Evolutionary conservation across 2,888 invertebrate genomes (phyloP), one percentile per base, ranked within the genome.

Genomic region (Lithophane socia): DNA sequence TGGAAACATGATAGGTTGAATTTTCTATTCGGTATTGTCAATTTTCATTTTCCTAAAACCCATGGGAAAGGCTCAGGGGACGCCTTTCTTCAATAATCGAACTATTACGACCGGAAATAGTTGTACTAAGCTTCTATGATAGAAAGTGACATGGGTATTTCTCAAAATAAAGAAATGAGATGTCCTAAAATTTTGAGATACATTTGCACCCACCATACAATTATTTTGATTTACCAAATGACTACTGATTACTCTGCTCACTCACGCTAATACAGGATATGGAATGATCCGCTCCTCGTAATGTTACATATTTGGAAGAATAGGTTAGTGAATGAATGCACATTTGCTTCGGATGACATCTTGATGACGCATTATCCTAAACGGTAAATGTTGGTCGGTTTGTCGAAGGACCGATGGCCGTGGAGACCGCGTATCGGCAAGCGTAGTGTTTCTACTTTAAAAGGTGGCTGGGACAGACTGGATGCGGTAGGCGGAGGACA

Each of bases 221-320:
- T 83, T 77, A 81, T 73, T 82, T 83, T 76, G 68, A 80, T 75
- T 73, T 72, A 75, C 64, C 49, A 66, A 79, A 75, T 74, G 42
- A 65, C 63, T 44, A 60, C 76, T 79, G 84, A 85, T 88, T 87
- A 78, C 82, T 75, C 64, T 71, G 58, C 77, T 73, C 86, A 58
- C 77, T 73, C 86, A 88, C 87, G 86, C 87, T 77, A 37, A 76
- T 81, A 77, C 79, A 80, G 85, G 82, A 83, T 83, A 88, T 77
- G 70, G 66, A 78, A 67, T 65, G 56, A 66, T 84, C 73, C 56
- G 64, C 58, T 82, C 83, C 77, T 84, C 73, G 72, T 76, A 71
- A 78, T 72, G 64, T 61, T 77, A 70, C 76, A 66, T 49, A 72
- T 83, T 83, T 52, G 10, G 13, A 3, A 58, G 18, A 52, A 21